Evolutionary conservation across 2,888 invertebrate genomes (phyloP).

Genomic region (Drosophila multiciliata): DNA sequence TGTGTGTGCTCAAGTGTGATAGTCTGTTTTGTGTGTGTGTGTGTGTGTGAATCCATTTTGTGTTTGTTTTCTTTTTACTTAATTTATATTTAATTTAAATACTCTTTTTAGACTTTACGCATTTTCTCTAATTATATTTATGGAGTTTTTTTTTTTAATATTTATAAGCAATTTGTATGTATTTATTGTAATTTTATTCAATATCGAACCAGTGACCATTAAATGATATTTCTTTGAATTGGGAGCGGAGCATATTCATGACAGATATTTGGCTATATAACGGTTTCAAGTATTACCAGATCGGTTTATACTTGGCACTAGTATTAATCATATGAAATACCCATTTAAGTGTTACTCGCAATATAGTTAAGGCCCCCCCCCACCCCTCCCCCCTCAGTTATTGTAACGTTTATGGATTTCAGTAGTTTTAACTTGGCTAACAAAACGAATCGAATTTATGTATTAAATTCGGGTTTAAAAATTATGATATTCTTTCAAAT

Average conservation of each 20-base stretch:
- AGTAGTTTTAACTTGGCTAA: background rate
- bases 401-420: background rate
- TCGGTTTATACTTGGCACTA: too few relatives aligned
- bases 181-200: conserved; percentile 47
- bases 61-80: conserved; percentile 7
- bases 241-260: background rate
- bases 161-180: conserved; percentile 42
- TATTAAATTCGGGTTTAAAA: background rate
- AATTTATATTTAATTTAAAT: background rate
- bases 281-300: too few relatives aligned
- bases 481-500: background rate
- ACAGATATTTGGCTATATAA: background rate
- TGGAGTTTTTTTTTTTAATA: conserved; percentile 40
- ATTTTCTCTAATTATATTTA: conserved; percentile 1
- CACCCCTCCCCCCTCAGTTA: too few relatives aligned
- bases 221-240: conserved; percentile 38
- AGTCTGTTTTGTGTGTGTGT: conserved; percentile 24
- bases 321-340: too few relatives aligned
- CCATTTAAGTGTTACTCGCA: background rate
- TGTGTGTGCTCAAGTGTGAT: conserved; percentile 7
- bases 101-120: background rate
- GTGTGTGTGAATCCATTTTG: conserved; percentile 10
- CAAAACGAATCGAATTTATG: background rate
- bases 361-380: background rate
- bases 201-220: conserved; percentile 38